Percentiles rank a stretch among this genome's conserved stretches.
These are phyloP conservation scores for Babylonia areolata DNA, from an alignment of 1,140 invertebrate species.

Conservation along the genomic window DNA sequence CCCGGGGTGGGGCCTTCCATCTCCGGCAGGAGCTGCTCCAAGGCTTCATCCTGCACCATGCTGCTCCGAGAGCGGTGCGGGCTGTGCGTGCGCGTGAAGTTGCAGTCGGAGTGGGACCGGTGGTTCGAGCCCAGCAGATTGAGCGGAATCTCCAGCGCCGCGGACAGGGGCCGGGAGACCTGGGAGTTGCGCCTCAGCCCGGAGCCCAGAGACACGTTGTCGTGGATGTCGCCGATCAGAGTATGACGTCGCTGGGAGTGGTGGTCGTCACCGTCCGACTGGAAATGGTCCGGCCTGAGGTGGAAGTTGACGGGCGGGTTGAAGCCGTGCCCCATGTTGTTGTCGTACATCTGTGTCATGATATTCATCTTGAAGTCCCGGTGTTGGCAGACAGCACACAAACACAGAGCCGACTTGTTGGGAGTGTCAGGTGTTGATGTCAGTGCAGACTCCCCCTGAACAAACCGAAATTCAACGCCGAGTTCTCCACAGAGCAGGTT, in stretches of 20 bases:
- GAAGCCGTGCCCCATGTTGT: not conserved
- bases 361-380: conserved; percentile 12
- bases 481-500: too few species aligned
- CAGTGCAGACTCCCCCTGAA: not conserved
- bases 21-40: conserved; percentile 17
- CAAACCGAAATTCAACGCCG: not conserved
- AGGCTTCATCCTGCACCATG: not conserved
- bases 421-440: too few species aligned
- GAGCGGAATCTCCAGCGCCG: not conserved
- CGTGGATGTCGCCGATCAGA: conserved; percentile 4
- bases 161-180: not conserved
- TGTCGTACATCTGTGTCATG: conserved; percentile 20
- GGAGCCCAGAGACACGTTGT: not conserved
- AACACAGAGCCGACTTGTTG: not conserved
- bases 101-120: not conserved
- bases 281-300: not conserved
- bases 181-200: not conserved
- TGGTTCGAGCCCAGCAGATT: not conserved
- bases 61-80: not conserved
- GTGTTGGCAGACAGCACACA: not conserved
- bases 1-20: not conserved
- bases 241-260: not conserved
- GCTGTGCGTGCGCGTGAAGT: not conserved
- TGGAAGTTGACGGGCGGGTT: conserved; percentile 13
- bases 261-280: not conserved